Evolutionary conservation across 2,888 invertebrate genomes (phyloP), one percentile per base, ranked within the genome.

Genomic region (Griposia aprilina): DNA sequence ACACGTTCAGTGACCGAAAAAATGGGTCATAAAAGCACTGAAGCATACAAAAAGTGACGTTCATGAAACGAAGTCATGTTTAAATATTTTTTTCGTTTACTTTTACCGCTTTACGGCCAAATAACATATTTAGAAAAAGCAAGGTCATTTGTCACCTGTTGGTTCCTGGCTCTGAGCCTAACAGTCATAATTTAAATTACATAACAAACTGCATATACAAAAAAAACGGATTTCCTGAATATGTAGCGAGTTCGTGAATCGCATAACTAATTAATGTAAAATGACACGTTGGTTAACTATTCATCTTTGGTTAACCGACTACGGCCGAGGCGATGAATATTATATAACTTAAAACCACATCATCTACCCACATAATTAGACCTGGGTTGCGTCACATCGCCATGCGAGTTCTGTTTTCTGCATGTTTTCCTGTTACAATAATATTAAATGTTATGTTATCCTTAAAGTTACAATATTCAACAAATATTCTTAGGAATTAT

Each of bases 301-400:
- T 74, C 89, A 90, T 86, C 91, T 91, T 92, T 92, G 91, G 92
- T 92, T 91, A 92, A 92, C 93, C 93, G 90, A 89, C 89, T 90
- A 85, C 90, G 86, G 88, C 88, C 87, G 89, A 87, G 87, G 80
- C 88, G 88, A 87, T 88, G 80, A 90, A 90, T 88, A 88, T 50
- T 88, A 88, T 50, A 73, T 66, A 79, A 89, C 83, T 84, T 84
- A 76, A 84, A 85, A 81, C 83, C 76, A 86, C 81, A 83, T 81
- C 78, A 85, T 81, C 83, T 82, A 85, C 73, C 73, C 82, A 87
- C 78, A 79, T 86, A 81, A 83, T 83, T 86, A 88, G 84, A 88
- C 85, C 90, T 74, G 82, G 79, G 67, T 80, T 80, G 86, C 82
- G 83, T 78, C 79, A 74, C 80, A 77, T 81, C 83, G 82, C 87